Conservation (phyloP, 2,888 invertebrate genomes). For the Orthonychiurus folsomi region DNA sequence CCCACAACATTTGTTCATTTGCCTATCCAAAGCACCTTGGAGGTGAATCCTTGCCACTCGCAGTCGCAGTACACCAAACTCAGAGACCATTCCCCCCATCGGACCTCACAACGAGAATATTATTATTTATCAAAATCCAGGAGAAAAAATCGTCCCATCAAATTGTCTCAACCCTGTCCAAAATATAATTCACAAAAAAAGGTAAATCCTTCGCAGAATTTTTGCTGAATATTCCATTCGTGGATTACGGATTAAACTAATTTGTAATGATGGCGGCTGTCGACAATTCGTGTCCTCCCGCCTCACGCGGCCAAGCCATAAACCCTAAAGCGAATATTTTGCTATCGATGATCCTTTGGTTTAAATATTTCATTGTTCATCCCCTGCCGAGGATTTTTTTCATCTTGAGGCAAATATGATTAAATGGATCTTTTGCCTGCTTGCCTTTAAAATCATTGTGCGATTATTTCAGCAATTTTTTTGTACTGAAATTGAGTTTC, state of each 20-base stretch:
- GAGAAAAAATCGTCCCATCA: no score
- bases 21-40: not conserved
- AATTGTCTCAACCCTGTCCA: no score
- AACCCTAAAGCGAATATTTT: not conserved
- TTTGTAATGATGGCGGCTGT: not conserved
- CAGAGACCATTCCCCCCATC: not conserved
- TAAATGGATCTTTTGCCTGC: not conserved
- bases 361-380: not conserved
- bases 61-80: no score
- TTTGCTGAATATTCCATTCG: not conserved
- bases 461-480: not conserved
- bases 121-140: no score
- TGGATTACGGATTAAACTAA: not conserved
- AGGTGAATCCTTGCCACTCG: not conserved
- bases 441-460: not conserved
- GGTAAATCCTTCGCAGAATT: not conserved
- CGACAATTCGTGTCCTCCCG: not conserved
- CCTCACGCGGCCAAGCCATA: not conserved
- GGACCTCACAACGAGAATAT: not conserved
- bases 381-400: no score
- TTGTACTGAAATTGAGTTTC: not conserved
- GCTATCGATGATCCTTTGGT: not conserved
- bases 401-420: not conserved
- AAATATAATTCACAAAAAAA: no score
- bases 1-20: not conserved